Evolutionary conservation across 2,797 vertebrate species (phyloP), one percentile per base, ranked within the genome.

Genomic region (Trematomus bernacchii): DNA sequence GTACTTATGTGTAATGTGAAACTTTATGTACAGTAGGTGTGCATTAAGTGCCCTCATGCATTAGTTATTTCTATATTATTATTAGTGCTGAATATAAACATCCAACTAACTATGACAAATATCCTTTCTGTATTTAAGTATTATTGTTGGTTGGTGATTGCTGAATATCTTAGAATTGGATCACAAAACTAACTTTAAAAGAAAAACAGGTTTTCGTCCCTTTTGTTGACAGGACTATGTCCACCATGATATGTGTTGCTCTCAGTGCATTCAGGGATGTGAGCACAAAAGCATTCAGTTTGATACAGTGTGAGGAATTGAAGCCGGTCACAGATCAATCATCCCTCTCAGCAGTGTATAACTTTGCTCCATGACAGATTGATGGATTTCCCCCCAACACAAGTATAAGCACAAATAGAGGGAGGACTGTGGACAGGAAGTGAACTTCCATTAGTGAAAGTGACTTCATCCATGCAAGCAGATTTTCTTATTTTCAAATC

Each of bases 321-420:
- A 59, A 16, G 60, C 23, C 42, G 13, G 30, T 1, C 52, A 27
- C 53, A 40, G 66, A 65, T 52, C 16, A 67, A 43, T 65, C 54
- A 54, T 44, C 47, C 66, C 47, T 23, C 37, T 43, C 16, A 8
- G 14, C 43, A 12, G 3, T 5, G 57, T 53, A 2, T 23, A 33
- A 51, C 48, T 65, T 57, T 9, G 59, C 46, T 72, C 21, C 47
- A 3, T 64, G 85, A 82, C 79, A 80, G 59, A 68, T 64, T 80
- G 77, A 87, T 84, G 79, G 79, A 87, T 80, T 66, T 82, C 62
- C 66, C 66, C 18, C 46, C 61, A 71, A 52, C 61, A 58, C 27
- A 27, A 27, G 27, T 27, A 27, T 27, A 27, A 21, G 77, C 42
- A 58, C 21, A 70, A 43, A 12, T 33, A 52, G 33, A 37, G 27